phyloP scores from a whole-genome alignment of 2,113 vertebrate species.

The Meriones unguiculatus region DNA sequence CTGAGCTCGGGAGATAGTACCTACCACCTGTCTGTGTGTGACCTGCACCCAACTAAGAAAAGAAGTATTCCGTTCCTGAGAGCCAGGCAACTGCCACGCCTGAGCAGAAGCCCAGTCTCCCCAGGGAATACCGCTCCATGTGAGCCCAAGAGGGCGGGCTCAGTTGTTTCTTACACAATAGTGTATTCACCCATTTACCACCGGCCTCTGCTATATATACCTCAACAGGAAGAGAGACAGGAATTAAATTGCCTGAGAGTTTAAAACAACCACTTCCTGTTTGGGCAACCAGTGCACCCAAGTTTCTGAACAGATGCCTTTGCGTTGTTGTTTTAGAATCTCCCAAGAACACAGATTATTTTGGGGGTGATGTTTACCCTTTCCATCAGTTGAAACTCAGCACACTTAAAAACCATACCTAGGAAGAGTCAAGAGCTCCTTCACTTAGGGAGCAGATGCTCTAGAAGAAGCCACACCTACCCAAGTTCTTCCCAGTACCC shows the following conservation, averaged over 20 bases:
- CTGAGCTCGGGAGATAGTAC: background rate
- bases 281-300: background rate
- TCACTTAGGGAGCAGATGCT: background rate
- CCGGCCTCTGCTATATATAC: background rate
- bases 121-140: background rate
- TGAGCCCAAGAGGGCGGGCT: background rate
- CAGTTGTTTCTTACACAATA: background rate
- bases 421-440: background rate
- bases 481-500: background rate
- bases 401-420: background rate
- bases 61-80: background rate
- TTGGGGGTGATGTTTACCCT: background rate
- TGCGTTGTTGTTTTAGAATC: background rate
- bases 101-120: background rate
- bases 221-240: background rate
- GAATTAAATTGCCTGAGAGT: background rate
- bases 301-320: background rate
- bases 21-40: background rate
- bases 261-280: background rate
- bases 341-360: background rate
- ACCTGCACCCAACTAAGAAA: background rate
- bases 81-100: background rate
- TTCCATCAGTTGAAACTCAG: conserved; percentile 1
- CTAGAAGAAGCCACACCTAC: background rate
- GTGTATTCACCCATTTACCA: background rate